Evolutionary conservation across 37 sponge, comb jelly and placozoan species (phyloP).

Genomic region (Bolinopsis microptera): DNA sequence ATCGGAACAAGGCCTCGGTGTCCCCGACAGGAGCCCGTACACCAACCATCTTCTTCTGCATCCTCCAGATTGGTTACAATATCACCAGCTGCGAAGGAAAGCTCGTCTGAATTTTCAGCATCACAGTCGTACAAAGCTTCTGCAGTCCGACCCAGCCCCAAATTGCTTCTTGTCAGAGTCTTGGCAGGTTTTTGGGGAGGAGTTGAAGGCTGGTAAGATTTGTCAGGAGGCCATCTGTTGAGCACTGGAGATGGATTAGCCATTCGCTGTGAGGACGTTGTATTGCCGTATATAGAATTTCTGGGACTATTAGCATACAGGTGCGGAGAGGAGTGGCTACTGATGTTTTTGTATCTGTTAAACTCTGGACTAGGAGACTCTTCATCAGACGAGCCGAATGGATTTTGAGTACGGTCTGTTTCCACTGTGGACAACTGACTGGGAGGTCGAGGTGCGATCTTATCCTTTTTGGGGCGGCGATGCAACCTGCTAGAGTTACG

Average conservation of each 20-base stretch:
- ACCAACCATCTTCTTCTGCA: conserved; percentile 56
- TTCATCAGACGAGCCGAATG: conserved; percentile 17
- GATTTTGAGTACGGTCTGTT: not conserved
- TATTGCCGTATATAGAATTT: not conserved
- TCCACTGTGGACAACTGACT: not conserved
- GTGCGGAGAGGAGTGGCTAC: not conserved
- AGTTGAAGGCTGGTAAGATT: not conserved
- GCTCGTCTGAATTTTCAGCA: conserved; percentile 77
- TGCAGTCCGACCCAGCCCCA: conserved; percentile 70
- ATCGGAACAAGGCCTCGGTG: conserved; percentile 42
- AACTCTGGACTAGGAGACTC: conserved; percentile 39
- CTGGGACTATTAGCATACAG: not conserved
- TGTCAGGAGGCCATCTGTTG: conserved; percentile 56
- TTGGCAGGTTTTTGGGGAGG: conserved; percentile 50
- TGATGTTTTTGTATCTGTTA: not conserved
- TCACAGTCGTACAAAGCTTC: conserved; percentile 82
- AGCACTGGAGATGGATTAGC: not conserved
- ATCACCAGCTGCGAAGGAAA: conserved; percentile 80
- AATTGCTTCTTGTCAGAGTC: conserved; percentile 12
- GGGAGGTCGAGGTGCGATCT: not conserved
- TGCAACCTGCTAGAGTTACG: not conserved
- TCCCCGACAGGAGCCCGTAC: conserved; percentile 39
- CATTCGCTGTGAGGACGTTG: not conserved
- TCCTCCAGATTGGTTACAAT: conserved; percentile 69
- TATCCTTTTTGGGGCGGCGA: conserved; percentile 22